Base-by-base conservation (phyloP, 2,113 vertebrate genomes). In the Neotoma lepida region DNA sequence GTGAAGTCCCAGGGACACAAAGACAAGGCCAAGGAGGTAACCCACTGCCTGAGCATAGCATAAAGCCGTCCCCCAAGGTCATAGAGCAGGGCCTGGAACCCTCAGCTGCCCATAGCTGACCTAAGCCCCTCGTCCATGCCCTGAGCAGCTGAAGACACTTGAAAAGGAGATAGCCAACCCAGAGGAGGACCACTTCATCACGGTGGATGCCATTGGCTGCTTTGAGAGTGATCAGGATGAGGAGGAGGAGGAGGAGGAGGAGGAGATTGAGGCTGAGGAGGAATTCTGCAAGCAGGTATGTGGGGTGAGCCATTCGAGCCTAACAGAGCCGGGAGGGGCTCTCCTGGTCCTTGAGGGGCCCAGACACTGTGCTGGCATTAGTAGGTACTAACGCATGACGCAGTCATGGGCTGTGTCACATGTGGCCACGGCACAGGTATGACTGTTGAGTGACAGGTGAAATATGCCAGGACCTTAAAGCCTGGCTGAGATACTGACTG, bases 1-100 rank as follows among this genome's bases (percentile, higher is more conserved):
- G 98, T 99, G 98, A 99, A 99, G 97, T 99, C 99, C 15, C 97
- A 98, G 86, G 99, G 99, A 77, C 99, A 99, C 97, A 99, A 99
- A 90, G 99, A 99, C 96, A 99, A 98, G 96, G 98, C 99, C 90
- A 98, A 98, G 97, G 98, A 99, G 98, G 99, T 99, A 98, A 94
- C 51, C 41, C 35, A 41, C 49, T 41, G 26, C 73, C 54, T 78
- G 41, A 4, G 56, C 22, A 54, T 33, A n/a, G 63, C 44, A 18
- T 71, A 76, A 82, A 61, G 56, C 39, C 44, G 24, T 30, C 35
- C 41, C 12, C 87, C 58, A 35, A 64, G 87, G 80, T 56, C 85
- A 64, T 54, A 64, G 24, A 41, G 90, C 49, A 63, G 49, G 24
- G 28, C 28, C 0, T 49, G 51, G 49, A 58, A 26, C 24, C 28